A percentile compares a stretch with the other conserved stretches of the same genome.
phyloP scores from a whole-genome alignment of 2,113 vertebrate species.

The Cyphomyrus discorhynchus region DNA sequence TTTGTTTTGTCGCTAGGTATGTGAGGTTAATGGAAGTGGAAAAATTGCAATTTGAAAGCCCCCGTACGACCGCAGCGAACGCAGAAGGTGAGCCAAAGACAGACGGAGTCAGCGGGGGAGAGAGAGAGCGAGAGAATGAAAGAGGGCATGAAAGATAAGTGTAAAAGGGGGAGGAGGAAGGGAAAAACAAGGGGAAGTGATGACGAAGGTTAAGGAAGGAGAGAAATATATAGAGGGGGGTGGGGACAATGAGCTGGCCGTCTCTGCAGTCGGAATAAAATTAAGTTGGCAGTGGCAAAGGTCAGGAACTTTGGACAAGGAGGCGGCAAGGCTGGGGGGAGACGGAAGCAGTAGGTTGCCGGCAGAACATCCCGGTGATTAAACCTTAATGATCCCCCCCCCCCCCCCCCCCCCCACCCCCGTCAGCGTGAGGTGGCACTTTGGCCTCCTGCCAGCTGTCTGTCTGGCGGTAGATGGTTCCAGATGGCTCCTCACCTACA shows the following conservation, averaged over 20 bases:
- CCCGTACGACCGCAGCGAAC: constrained; percentile 37
- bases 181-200: neutral
- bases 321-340: constrained; percentile 34
- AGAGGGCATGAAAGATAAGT: constrained; percentile 8
- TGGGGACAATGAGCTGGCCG: constrained; percentile 43
- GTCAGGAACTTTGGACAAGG: constrained; percentile 43
- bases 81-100: constrained; percentile 26
- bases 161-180: constrained; percentile 24
- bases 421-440: neutral
- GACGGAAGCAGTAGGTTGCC: constrained; percentile 24
- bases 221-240: constrained; percentile 47
- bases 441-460: neutral
- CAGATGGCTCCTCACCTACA: neutral
- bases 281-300: constrained; percentile 69
- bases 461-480: neutral
- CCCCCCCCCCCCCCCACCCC: too few relatives aligned
- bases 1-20: constrained; percentile 60
- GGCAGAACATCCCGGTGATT: constrained; percentile 62
- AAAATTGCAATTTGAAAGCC: constrained; percentile 49
- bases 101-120: constrained; percentile 26
- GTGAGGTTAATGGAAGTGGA: constrained; percentile 41
- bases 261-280: constrained; percentile 66
- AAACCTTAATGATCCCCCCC: constrained; percentile 66
- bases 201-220: constrained; percentile 15
- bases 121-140: neutral